phyloP scores from a whole-genome alignment of 37 sponge, comb jelly and placozoan species.

The Agelas oroides region DNA sequence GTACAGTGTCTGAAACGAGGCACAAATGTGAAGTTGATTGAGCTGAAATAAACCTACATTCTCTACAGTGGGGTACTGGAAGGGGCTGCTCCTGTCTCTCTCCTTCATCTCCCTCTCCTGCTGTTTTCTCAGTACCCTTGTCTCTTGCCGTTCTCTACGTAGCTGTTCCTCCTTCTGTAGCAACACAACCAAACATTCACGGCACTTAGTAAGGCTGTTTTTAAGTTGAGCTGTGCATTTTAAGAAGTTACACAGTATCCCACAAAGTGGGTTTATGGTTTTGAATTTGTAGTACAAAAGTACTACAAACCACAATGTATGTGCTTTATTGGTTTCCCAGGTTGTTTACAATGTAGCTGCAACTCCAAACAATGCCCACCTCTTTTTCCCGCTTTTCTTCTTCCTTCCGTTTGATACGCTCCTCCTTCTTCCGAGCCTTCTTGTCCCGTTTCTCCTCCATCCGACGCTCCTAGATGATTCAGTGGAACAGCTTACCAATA shows the following conservation, averaged over 20 bases:
- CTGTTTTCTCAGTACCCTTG: not conserved
- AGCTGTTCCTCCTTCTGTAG: slow-evolving; percentile 24
- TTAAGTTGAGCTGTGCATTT: too few relatives aligned
- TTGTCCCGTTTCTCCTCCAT: slow-evolving; percentile 81
- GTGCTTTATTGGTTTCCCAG: too few relatives aligned
- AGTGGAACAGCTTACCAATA: not conserved
- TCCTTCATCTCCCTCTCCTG: slow-evolving; percentile 11
- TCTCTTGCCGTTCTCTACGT: slow-evolving; percentile 5
- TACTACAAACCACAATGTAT: too few relatives aligned
- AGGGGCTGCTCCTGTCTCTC: not conserved
- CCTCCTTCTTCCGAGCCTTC: slow-evolving; percentile 77
- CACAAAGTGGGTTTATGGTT: too few relatives aligned
- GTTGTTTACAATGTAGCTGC: too few relatives aligned
- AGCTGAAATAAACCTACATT: too few relatives aligned
- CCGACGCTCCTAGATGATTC: slow-evolving; percentile 52
- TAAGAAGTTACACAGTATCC: too few relatives aligned
- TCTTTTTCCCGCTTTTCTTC: slow-evolving; percentile 60
- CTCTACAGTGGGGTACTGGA: not conserved
- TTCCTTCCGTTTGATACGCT: slow-evolving; percentile 65
- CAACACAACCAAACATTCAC: not conserved
- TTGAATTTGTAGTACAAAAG: too few relatives aligned
- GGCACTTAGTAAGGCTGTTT: too few relatives aligned
- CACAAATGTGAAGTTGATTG: too few relatives aligned
- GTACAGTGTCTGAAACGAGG: too few relatives aligned
- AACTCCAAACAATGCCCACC: not conserved